Base-by-base conservation (phyloP, 2,113 vertebrate genomes). In the Merops nubicus region DNA sequence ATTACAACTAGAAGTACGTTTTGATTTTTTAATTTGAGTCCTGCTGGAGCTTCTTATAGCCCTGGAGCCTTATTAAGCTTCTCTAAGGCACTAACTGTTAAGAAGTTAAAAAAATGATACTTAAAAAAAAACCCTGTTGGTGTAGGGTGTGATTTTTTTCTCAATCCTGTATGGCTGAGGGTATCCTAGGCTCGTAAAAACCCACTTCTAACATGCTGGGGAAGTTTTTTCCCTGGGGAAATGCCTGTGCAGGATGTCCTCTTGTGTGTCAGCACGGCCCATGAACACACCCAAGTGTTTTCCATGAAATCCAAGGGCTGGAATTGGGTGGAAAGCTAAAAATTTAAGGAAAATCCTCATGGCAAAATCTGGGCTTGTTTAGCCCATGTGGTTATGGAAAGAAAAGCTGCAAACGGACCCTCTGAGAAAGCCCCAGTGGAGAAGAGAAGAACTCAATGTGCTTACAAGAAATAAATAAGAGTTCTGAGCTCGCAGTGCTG, bases 401-500 rank as follows among this genome's bases (percentile, higher is more conserved):
- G 15, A 75, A 64, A 78, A 75, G 31, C 28, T 70, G 40, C 40
- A 43, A 12, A 36, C 33, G 26, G 75, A 36, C 36, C 12, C 48
- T 80, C 28, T n/a, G 84, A 78, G 65, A 15, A 18, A 47, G 9
- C 82, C 40, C 48, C 48, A 48, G 21, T 63, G 10, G 43, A n/a
- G 28, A 67, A 75, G 25, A 64, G n/a, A 59, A 72, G 23, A 64
- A 42, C 23, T 15, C 17, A 14, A 1, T 40, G 23, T 28, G 19
- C 65, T 82, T 67, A 11, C 4, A 45, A 77, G 6, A 9, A 9
- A 19, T 7, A 17, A 8, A 9, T 4, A 14, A 28, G 33, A 11
- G 3, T 4, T 12, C 7, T 0, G 3, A 22, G 25, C 60, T 75
- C 15, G 0, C 12, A 18, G 31, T 11, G 14, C 43, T 75, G 85